phyloP scores from a whole-genome alignment of 2,888 invertebrate genomes.

The Colletes collaris region DNA sequence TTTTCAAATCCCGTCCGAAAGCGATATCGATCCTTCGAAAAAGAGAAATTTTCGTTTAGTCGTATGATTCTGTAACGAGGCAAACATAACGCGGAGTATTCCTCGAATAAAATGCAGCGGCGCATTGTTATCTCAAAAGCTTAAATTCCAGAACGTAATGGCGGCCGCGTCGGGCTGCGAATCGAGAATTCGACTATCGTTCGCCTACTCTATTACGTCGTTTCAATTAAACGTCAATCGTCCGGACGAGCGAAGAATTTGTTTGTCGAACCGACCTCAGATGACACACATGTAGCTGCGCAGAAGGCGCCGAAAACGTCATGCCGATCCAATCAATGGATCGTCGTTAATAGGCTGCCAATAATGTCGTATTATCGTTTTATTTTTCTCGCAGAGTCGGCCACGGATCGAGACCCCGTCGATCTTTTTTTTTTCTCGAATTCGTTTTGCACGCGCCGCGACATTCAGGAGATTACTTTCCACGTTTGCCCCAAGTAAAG shows the following conservation, averaged over 20 bases:
- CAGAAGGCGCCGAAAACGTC: conserved; percentile 68
- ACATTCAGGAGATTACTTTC: too few relatives aligned
- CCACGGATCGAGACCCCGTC: conserved; percentile 26
- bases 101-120: too few relatives aligned
- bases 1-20: too few relatives aligned
- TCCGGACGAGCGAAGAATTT: conserved; percentile 71
- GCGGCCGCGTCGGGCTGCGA: too few relatives aligned
- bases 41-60: too few relatives aligned
- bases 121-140: too few relatives aligned
- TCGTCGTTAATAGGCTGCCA: conserved; percentile 61
- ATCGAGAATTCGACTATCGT: background rate
- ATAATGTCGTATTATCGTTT: conserved; percentile 67
- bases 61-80: too few relatives aligned
- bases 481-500: too few relatives aligned
- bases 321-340: conserved; percentile 52
- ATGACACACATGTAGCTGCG: conserved; percentile 39
- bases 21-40: too few relatives aligned
- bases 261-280: conserved; percentile 61
- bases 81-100: too few relatives aligned
- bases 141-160: too few relatives aligned
- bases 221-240: conserved; percentile 67
- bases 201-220: conserved; percentile 35
- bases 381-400: conserved; percentile 59
- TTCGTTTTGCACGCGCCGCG: conserved; percentile 3
- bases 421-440: conserved; percentile 29